phyloP scores from a whole-genome alignment of 2,113 vertebrate species.

The Dasypus novemcinctus region DNA sequence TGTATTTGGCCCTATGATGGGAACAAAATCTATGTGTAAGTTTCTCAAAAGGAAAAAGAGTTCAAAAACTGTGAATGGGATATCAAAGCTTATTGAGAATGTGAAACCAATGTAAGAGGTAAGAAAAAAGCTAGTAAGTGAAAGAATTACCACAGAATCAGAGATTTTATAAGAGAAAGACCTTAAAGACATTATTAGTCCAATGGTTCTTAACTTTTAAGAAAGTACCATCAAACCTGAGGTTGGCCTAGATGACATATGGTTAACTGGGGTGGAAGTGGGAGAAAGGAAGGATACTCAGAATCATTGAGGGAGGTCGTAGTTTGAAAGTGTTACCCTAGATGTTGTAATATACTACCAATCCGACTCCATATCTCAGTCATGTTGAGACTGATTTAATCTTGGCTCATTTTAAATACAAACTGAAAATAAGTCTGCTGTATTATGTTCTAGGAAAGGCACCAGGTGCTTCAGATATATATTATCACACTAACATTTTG shows the following conservation, averaged over 20 bases:
- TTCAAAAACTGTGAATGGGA: background rate
- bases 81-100: background rate
- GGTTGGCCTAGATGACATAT: background rate
- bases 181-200: background rate
- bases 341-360: no score
- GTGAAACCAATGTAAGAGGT: background rate
- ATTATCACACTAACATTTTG: no score
- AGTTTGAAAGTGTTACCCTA: no score
- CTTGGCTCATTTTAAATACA: background rate
- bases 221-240: background rate
- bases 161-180: background rate
- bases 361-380: no score
- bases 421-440: background rate
- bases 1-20: background rate
- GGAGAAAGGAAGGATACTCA: background rate
- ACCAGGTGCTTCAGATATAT: no score
- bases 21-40: background rate
- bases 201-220: background rate
- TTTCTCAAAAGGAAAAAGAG: slow-evolving; percentile 28
- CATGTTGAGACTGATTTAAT: background rate
- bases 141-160: background rate
- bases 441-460: background rate
- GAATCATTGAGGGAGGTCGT: background rate
- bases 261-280: background rate
- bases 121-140: background rate